A percentile compares a stretch with the other conserved stretches of the same genome.
Evolutionary conservation across 2,113 vertebrate genomes (phyloP).

Genomic region (Uropsilus gracilis): DNA sequence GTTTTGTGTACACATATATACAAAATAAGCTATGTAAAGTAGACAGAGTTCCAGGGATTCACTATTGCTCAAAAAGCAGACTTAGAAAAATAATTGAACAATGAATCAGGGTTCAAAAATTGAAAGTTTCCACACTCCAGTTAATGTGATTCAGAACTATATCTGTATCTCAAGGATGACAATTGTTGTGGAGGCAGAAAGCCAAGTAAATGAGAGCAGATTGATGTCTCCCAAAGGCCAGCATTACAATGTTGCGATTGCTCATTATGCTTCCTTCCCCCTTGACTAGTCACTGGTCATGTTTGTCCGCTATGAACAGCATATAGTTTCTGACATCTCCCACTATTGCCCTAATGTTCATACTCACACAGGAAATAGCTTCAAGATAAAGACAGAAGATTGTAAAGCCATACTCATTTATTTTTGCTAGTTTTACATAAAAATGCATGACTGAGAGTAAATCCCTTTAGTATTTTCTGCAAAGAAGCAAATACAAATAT

Average conservation of each 20-base stretch:
- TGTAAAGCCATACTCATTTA: not conserved
- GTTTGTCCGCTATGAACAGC: not conserved
- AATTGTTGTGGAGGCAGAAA: not conserved
- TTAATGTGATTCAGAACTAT: not conserved
- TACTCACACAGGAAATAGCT: not conserved
- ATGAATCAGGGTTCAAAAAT: not conserved
- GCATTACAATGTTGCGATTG: not conserved
- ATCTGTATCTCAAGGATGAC: not conserved
- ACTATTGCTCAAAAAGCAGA: not conserved
- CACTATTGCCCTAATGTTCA: not conserved
- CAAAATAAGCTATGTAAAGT: not conserved
- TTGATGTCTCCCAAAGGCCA: not conserved
- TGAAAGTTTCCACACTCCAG: not conserved
- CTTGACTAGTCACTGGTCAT: not conserved
- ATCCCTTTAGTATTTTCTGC: not conserved
- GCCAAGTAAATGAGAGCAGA: not conserved
- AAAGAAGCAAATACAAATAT: not conserved
- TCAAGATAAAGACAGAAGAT: not conserved
- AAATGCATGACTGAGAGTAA: not conserved
- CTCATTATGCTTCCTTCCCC: not conserved
- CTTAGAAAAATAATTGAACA: not conserved
- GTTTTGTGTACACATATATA: not conserved
- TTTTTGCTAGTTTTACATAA: not conserved
- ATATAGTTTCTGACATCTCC: not conserved
- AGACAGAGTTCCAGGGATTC: not conserved